Evolutionary conservation across 2,797 vertebrate species (phyloP).

Genomic region (Ibycter americanus): DNA sequence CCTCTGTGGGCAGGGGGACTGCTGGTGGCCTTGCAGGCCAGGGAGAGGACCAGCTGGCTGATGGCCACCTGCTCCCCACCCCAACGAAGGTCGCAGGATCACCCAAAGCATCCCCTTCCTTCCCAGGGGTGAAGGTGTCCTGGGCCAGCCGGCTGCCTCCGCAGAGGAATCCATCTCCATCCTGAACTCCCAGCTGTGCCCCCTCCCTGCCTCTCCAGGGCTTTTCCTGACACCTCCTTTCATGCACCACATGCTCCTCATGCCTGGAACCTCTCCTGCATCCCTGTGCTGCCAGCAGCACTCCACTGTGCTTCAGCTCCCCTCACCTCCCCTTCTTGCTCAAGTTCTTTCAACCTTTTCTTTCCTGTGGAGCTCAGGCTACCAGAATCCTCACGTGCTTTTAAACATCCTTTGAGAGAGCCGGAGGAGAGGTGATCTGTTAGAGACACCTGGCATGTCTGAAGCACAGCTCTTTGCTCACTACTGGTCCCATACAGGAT

Average conservation of each 20-base stretch:
- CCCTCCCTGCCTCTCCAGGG: not conserved
- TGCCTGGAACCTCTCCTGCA: rapidly evolving
- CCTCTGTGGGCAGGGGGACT: rapidly evolving
- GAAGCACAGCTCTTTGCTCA: not conserved
- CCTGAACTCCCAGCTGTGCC: rapidly evolving
- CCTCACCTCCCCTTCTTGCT: not conserved
- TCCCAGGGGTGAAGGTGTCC: not conserved
- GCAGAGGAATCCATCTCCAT: not conserved
- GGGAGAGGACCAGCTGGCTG: rapidly evolving
- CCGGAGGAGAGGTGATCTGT: not conserved
- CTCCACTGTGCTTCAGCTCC: rapidly evolving
- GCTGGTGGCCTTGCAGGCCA: not conserved
- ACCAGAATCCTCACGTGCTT: not conserved
- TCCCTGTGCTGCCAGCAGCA: rapidly evolving
- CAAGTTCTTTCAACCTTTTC: not conserved
- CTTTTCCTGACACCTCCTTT: not conserved
- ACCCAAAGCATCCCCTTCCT: rapidly evolving
- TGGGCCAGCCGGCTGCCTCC: too few species aligned
- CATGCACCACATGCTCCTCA: not conserved
- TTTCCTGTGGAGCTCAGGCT: rapidly evolving
- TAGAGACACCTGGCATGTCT: not conserved
- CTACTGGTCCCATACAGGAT: rapidly evolving
- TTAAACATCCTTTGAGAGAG: not conserved
- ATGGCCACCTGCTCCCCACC: too few species aligned
- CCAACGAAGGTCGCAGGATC: not conserved